Evolutionary conservation across 2,888 invertebrate species (phyloP).

Genomic region (Callyntrura sp.): DNA sequence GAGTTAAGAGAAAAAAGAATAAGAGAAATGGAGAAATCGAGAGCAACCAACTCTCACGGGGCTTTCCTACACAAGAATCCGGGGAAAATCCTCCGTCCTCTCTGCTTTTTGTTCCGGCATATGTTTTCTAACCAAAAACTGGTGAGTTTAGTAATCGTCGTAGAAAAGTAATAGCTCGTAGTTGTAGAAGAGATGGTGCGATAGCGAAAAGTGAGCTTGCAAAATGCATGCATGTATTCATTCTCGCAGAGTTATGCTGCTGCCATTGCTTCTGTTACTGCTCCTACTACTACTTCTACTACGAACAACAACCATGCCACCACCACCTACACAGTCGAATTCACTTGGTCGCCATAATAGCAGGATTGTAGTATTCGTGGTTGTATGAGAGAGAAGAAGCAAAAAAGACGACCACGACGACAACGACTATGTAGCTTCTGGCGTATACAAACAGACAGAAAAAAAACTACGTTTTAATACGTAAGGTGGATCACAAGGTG

Average conservation of each 20-base stretch:
- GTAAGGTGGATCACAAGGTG: neutral
- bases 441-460: slow-evolving; percentile 24
- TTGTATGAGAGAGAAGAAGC: slow-evolving; percentile 13
- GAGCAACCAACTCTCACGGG: slow-evolving; percentile 73
- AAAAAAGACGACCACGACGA: slow-evolving; percentile 26
- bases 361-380: neutral
- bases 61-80: slow-evolving; percentile 76
- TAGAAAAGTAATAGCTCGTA: slow-evolving; percentile 42
- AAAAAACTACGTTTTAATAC: neutral
- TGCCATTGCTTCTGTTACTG: too few species aligned
- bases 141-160: slow-evolving; percentile 41
- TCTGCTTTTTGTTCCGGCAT: slow-evolving; percentile 73
- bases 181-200: slow-evolving; percentile 39
- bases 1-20: slow-evolving; percentile 28
- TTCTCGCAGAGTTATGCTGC: neutral
- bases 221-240: slow-evolving; percentile 48
- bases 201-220: slow-evolving; percentile 57
- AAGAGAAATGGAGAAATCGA: slow-evolving; percentile 66
- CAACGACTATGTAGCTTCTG: slow-evolving; percentile 7
- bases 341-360: neutral
- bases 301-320: too few species aligned
- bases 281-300: neutral
- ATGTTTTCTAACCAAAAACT: slow-evolving; percentile 65
- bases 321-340: neutral
- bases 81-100: slow-evolving; percentile 72